Evolutionary conservation across 2,797 vertebrate species (phyloP).

Genomic region (Girardinus metallicus): DNA sequence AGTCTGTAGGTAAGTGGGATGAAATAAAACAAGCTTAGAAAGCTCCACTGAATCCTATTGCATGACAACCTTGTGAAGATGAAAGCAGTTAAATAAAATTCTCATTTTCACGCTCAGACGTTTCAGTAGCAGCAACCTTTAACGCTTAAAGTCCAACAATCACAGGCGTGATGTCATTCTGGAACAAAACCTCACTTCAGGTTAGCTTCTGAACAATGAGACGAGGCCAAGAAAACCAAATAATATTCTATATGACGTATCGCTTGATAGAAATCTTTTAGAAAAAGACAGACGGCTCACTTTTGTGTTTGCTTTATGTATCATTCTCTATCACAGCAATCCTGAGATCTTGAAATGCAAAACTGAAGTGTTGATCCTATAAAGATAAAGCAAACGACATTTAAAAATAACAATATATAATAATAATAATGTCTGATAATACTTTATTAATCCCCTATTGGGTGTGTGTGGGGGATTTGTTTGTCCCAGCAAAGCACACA

Average conservation of each 20-base stretch:
- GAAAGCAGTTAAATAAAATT: not conserved
- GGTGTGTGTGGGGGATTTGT: accelerated
- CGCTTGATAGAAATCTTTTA: not conserved
- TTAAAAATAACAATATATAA: too few relatives aligned
- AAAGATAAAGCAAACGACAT: not conserved
- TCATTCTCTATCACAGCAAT: not conserved
- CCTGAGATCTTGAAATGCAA: not conserved
- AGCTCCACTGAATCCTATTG: not conserved
- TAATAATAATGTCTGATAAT: too few relatives aligned
- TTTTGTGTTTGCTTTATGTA: not conserved
- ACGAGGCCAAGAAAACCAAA: not conserved
- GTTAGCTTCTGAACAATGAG: not conserved
- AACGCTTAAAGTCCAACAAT: not conserved
- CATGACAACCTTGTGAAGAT: not conserved
- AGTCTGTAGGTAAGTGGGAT: not conserved
- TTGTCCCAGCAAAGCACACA: too few relatives aligned
- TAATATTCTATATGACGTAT: not conserved
- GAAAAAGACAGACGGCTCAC: not conserved
- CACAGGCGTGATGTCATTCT: not conserved
- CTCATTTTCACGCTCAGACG: not conserved
- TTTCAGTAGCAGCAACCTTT: not conserved
- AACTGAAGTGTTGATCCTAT: not conserved
- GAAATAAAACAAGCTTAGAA: not conserved
- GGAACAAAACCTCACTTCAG: not conserved
- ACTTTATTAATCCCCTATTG: too few relatives aligned